Conservation (phyloP, 2,888 invertebrate genomes). For the Tachystola acroxantha region DNA sequence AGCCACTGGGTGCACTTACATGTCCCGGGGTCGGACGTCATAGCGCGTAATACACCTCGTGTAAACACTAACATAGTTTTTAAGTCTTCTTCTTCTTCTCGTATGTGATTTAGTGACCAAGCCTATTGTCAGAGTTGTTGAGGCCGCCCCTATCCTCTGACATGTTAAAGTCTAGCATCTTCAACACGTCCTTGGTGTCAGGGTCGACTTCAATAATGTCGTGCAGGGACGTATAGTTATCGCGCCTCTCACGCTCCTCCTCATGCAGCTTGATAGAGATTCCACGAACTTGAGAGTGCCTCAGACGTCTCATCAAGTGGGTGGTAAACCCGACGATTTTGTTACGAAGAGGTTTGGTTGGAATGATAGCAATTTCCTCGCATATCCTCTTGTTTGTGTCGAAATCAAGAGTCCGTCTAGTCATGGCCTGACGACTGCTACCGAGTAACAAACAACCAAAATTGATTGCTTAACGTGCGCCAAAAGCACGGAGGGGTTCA, state of each 20-base stretch:
- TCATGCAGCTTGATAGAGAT: slow-evolving; percentile 99
- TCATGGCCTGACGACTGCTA: too few species aligned
- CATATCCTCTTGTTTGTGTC: slow-evolving; percentile 99
- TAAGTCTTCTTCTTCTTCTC: too few species aligned
- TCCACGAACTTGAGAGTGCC: slow-evolving; percentile 98
- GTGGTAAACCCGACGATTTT: slow-evolving; percentile 99
- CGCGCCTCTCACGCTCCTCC: slow-evolving; percentile 99
- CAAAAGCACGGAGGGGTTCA: too few species aligned
- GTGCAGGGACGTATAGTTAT: slow-evolving; percentile 99
- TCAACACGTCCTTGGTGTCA: slow-evolving; percentile 99
- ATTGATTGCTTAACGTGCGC: too few species aligned
- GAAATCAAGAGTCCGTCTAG: slow-evolving; percentile 95
- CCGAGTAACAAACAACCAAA: too few species aligned
- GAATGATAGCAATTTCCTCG: slow-evolving; percentile 99
- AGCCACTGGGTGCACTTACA: too few species aligned
- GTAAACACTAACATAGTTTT: too few species aligned
- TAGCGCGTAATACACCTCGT: too few species aligned
- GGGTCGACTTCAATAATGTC: slow-evolving; percentile 98
- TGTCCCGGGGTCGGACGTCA: too few species aligned
- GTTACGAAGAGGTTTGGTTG: slow-evolving; percentile 97
- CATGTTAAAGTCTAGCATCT: slow-evolving; percentile 96
- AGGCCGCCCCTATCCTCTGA: too few species aligned
- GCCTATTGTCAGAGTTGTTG: too few species aligned
- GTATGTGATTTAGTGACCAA: too few species aligned
- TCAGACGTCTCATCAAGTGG: slow-evolving; percentile 99